These are phyloP conservation scores for Apis laboriosa DNA, from an alignment of 1,140 invertebrate species.

Conservation along the genomic window DNA sequence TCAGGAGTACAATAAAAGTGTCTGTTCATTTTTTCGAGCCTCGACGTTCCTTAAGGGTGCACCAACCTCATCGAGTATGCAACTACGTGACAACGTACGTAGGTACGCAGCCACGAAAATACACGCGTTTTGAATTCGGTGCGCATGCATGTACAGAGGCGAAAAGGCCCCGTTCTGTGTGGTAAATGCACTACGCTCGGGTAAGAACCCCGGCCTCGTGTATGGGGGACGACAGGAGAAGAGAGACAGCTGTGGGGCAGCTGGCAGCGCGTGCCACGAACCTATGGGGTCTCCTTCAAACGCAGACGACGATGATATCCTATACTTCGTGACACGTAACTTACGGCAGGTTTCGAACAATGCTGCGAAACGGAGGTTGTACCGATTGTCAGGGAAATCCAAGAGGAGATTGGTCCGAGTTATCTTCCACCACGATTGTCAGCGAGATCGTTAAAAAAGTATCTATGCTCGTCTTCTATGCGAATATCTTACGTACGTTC, in stretches of 20 bases:
- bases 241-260: constrained; percentile 81
- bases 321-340: constrained; percentile 68
- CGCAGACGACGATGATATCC: constrained; percentile 70
- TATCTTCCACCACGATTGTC: constrained; percentile 25
- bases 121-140: constrained; percentile 47
- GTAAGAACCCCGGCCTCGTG: constrained; percentile 69
- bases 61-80: constrained; percentile 22
- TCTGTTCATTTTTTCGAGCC: neutral
- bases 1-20: neutral
- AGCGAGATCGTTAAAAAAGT: neutral
- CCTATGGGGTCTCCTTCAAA: constrained; percentile 80
- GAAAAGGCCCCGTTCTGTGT: constrained; percentile 61
- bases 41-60: constrained; percentile 32
- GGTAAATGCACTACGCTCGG: constrained; percentile 73
- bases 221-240: constrained; percentile 69
- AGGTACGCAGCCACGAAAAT: constrained; percentile 25
- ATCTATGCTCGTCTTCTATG: neutral
- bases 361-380: constrained; percentile 42
- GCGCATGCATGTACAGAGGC: constrained; percentile 56
- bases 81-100: constrained; percentile 28
- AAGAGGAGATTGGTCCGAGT: constrained; percentile 38
- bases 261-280: constrained; percentile 81
- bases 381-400: constrained; percentile 30
- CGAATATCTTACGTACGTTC: too few relatives aligned
- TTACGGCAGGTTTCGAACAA: constrained; percentile 65